A percentile compares a stretch with the other conserved stretches of the same genome.
These are phyloP conservation scores for Drosophila pandora DNA, from an alignment of 1,140 invertebrate species.

Conservation along the genomic window DNA sequence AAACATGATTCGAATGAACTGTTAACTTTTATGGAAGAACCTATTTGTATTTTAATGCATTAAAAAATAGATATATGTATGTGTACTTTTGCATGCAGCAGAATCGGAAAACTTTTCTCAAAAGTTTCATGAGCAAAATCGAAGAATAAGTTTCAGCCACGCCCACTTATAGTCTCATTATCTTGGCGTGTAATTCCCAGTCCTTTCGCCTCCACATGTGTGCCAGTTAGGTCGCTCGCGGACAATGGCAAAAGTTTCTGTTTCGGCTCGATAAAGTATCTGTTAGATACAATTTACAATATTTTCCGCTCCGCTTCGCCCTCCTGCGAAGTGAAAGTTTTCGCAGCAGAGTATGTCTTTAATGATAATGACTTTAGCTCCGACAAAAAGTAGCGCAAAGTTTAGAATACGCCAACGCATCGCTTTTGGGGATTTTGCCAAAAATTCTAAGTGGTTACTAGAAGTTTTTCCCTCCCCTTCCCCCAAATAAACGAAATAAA, in stretches of 20 bases:
- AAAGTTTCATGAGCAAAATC: conserved; percentile 37
- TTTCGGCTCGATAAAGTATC: conserved; percentile 79
- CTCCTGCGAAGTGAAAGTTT: conserved; percentile 62
- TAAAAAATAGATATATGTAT: background rate
- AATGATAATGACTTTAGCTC: conserved; percentile 79
- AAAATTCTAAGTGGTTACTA: conserved; percentile 65
- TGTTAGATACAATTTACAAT: conserved; percentile 81
- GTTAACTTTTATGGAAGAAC: background rate
- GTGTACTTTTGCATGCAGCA: conserved; percentile 25
- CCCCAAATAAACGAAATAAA: conserved; percentile 29
- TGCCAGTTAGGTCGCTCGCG: conserved; percentile 67
- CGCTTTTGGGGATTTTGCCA: conserved; percentile 71
- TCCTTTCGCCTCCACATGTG: conserved; percentile 34
- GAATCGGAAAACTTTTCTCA: conserved; percentile 33
- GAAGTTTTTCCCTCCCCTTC: conserved; percentile 42
- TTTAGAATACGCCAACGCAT: conserved; percentile 77
- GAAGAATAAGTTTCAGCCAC: conserved; percentile 54
- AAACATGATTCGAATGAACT: background rate
- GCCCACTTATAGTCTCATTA: conserved; percentile 61
- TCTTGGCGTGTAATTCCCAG: conserved; percentile 61
- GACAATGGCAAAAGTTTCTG: conserved; percentile 79
- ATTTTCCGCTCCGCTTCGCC: conserved; percentile 45
- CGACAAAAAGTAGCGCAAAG: conserved; percentile 74
- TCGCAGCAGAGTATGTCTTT: conserved; percentile 73
- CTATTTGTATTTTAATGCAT: background rate